A percentile compares a stretch with the other conserved stretches of the same genome.
These are phyloP conservation scores for Pangasius larnaudii DNA, from an alignment of 2,797 vertebrate genomes.

Conservation along the genomic window DNA sequence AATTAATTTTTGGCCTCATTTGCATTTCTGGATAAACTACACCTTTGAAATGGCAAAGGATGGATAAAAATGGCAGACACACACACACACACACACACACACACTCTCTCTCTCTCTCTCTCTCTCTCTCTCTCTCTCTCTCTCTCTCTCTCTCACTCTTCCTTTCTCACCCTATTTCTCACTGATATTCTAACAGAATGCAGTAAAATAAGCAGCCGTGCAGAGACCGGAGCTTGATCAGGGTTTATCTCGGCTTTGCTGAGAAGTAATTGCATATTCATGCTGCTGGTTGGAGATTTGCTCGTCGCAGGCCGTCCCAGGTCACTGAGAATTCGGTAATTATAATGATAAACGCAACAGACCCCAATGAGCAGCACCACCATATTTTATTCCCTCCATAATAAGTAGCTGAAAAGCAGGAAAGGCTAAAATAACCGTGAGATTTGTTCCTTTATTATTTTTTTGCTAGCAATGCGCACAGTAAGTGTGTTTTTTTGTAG, in stretches of 20 bases:
- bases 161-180: conserved; percentile 34
- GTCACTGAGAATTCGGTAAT: conserved; percentile 46
- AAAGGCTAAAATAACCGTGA: neutral
- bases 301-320: conserved; percentile 34
- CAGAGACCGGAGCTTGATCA: conserved; percentile 29
- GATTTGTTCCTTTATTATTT: neutral
- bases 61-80: conserved; percentile 8
- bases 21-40: conserved; percentile 3
- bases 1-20: conserved; percentile 2
- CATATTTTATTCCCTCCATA: conserved; percentile 42
- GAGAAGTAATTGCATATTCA: conserved; percentile 47
- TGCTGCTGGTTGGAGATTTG: conserved; percentile 28
- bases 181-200: conserved; percentile 22
- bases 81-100: neutral
- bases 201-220: conserved; percentile 34
- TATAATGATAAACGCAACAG: conserved; percentile 51
- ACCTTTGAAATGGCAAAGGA: conserved; percentile 8
- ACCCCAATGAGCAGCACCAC: conserved; percentile 24
- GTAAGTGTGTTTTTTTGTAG: neutral
- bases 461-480: neutral
- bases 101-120: conserved; percentile 7
- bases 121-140: conserved; percentile 44
- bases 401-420: conserved; percentile 27
- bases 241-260: conserved; percentile 41
- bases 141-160: conserved; percentile 21